Conservation (phyloP, 2,113 vertebrate genomes). For the Dicrurus megarhynchus region DNA sequence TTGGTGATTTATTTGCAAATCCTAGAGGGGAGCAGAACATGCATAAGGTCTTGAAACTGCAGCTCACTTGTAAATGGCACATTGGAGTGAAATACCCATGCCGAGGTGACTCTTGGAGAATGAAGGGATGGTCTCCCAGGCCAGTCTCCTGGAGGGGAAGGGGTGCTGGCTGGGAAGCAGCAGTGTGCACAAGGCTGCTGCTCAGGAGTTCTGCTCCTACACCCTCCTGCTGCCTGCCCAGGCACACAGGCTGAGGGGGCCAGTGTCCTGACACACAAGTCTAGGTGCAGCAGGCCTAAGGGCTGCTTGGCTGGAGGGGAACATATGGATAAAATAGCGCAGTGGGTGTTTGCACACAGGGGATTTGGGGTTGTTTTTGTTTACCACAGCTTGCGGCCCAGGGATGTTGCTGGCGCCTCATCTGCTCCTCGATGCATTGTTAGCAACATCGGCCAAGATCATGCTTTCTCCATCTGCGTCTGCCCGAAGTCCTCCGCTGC, state of each 20-base stretch:
- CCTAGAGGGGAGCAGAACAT: constrained; percentile 19
- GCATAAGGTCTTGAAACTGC: neutral
- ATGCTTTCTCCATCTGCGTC: neutral
- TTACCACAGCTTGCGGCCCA: neutral
- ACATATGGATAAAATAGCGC: fast-evolving
- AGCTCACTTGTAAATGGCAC: neutral
- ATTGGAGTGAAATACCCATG: neutral
- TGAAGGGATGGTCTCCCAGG: neutral
- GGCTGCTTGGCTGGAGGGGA: neutral
- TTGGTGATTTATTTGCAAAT: constrained; percentile 51
- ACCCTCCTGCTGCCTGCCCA: neutral
- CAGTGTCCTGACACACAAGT: neutral
- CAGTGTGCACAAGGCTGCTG: fast-evolving
- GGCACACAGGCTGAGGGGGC: neutral
- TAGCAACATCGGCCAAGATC: neutral
- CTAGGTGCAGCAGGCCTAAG: fast-evolving
- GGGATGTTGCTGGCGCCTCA: neutral
- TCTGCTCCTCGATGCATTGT: neutral
- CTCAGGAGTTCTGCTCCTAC: neutral
- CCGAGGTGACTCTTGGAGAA: neutral
- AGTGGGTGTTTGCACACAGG: neutral
- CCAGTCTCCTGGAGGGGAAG: neutral
- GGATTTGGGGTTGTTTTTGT: neutral
- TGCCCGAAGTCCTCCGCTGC: fast-evolving
- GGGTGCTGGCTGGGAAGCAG: neutral